Conservation (phyloP, 2,113 vertebrate genomes). For the Charadrius vociferus region DNA sequence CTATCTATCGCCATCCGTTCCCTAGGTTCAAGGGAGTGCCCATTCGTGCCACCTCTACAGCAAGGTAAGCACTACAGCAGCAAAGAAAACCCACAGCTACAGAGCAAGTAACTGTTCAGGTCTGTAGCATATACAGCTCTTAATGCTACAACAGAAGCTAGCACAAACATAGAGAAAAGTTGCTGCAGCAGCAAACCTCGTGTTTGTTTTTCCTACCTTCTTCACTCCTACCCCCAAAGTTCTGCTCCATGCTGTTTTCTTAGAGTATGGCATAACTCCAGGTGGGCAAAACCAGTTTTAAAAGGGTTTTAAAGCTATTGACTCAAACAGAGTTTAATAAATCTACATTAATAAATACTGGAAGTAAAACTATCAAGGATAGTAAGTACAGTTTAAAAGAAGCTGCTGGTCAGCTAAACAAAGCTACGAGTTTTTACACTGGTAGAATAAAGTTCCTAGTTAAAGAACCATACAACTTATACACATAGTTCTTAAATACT, state of each 20-base stretch:
- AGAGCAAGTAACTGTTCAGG: neutral
- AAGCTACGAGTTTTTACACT: neutral
- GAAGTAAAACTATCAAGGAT: neutral
- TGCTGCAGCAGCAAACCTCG: neutral
- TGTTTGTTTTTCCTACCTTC: neutral
- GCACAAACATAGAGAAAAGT: neutral
- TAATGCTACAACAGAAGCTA: neutral
- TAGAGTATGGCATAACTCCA: fast-evolving
- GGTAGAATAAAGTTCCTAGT: neutral
- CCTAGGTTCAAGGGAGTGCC: neutral
- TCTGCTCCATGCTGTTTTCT: neutral
- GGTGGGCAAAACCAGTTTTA: neutral
- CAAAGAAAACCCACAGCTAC: neutral
- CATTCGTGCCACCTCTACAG: neutral
- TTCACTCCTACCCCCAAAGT: neutral
- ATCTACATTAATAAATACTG: neutral
- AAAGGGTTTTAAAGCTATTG: neutral
- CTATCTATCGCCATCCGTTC: fast-evolving
- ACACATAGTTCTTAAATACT: neutral
- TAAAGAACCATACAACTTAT: neutral
- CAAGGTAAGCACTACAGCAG: neutral
- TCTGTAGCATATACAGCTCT: neutral
- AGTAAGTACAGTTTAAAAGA: neutral
- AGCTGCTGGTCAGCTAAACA: neutral
- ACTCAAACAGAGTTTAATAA: neutral